These are phyloP conservation scores for Myxocyprinus asiaticus DNA, from an alignment of 2,113 vertebrate genomes.

Conservation along the genomic window DNA sequence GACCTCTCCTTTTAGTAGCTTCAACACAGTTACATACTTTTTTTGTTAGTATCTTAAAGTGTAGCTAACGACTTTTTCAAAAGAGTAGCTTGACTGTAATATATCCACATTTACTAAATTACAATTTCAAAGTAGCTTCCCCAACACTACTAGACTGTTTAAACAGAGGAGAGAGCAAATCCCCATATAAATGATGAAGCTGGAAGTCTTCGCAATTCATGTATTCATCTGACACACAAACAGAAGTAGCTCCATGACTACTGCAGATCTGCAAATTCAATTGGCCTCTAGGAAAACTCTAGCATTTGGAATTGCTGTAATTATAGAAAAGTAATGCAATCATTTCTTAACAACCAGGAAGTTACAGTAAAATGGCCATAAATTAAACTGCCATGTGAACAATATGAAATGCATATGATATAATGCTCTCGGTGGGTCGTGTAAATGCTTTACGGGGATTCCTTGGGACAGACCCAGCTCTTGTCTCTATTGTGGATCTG, in stretches of 20 bases:
- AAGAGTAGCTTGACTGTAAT: no score
- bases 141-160: no score
- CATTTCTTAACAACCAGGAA: constrained; percentile 27
- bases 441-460: not conserved
- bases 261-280: constrained; percentile 24
- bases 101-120: no score
- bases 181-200: no score
- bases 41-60: no score
- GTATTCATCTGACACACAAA: not conserved
- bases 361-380: not conserved
- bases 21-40: no score
- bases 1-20: no score
- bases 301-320: no score
- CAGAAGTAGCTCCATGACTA: not conserved
- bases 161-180: no score
- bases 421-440: not conserved
- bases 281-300: constrained; percentile 53
- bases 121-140: no score
- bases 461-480: not conserved
- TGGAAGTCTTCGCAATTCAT: no score
- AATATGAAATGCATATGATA: not conserved
- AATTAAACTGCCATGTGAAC: not conserved
- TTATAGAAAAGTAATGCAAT: not conserved
- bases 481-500: not conserved
- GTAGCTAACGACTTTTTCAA: no score